A percentile compares a stretch with the other conserved stretches of the same genome.
Evolutionary conservation across 2,797 vertebrate species (phyloP).

Genomic region (Ctenochaetus hawaiiensis): DNA sequence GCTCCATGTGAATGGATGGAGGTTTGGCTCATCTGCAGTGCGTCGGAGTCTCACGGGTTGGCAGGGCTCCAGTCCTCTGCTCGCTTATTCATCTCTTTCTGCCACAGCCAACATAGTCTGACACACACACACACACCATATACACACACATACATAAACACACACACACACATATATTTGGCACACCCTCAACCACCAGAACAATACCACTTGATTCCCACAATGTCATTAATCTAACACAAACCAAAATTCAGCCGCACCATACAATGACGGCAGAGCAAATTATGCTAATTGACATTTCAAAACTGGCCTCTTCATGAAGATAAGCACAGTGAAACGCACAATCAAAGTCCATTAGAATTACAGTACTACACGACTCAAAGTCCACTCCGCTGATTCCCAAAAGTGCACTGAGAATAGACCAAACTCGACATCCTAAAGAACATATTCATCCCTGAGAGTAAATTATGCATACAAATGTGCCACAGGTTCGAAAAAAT

Average conservation of each 20-base stretch:
- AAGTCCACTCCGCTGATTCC: conserved; percentile 50
- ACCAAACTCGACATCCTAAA: conserved; percentile 66
- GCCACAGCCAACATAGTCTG: conserved; percentile 63
- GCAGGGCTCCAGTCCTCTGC: conserved; percentile 74
- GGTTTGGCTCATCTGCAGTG: conserved; percentile 82
- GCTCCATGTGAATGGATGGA: conserved; percentile 71
- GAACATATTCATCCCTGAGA: conserved; percentile 73
- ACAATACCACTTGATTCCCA: conserved; percentile 59
- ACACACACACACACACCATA: conserved; percentile 45
- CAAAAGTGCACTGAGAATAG: conserved; percentile 53
- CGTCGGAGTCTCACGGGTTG: conserved; percentile 74
- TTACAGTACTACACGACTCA: conserved; percentile 32
- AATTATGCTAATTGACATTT: conserved; percentile 48
- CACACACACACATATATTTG: conserved; percentile 29
- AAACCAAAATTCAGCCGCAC: conserved; percentile 43
- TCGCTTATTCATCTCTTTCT: conserved; percentile 79
- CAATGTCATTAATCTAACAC: conserved; percentile 58
- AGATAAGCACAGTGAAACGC: conserved; percentile 30
- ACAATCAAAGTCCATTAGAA: conserved; percentile 62
- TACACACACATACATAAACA: too few species aligned
- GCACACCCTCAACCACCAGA: conserved; percentile 34
- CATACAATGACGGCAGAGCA: conserved; percentile 37
- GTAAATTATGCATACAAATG: conserved; percentile 82
- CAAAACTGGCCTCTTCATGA: conserved; percentile 30
- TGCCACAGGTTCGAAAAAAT: conserved; percentile 79